Evolutionary conservation across 2,113 vertebrate genomes (phyloP).

Genomic region (Nibea albiflora): DNA sequence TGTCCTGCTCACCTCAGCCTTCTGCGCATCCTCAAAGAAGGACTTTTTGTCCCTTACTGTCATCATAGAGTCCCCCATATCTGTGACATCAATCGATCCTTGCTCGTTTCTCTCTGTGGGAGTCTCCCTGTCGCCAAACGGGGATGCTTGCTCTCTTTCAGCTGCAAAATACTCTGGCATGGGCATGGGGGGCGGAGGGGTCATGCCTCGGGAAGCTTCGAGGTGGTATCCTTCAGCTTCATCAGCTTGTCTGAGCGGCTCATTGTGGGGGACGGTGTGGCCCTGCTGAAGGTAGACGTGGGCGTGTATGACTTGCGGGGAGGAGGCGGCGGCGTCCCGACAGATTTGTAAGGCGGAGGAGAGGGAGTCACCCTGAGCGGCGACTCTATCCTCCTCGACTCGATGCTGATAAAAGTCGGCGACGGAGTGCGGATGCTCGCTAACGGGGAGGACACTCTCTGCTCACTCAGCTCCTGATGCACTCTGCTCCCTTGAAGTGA

Average conservation of each 20-base stretch:
- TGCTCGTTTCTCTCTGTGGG: slow-evolving; percentile 75
- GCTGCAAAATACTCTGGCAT: slow-evolving; percentile 68
- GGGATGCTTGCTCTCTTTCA: slow-evolving; percentile 83
- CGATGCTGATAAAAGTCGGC: slow-evolving; percentile 92
- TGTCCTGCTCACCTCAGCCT: slow-evolving; percentile 79
- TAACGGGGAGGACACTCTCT: slow-evolving; percentile 79
- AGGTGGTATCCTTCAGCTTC: slow-evolving; percentile 87
- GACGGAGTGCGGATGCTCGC: slow-evolving; percentile 88
- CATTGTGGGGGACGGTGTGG: slow-evolving; percentile 85
- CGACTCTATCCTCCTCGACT: slow-evolving; percentile 86
- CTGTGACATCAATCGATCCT: slow-evolving; percentile 67
- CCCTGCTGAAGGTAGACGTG: slow-evolving; percentile 67
- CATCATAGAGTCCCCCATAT: slow-evolving; percentile 81
- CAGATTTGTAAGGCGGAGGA: slow-evolving; percentile 80
- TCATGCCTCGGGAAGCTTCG: slow-evolving; percentile 82
- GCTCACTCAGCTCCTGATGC: slow-evolving; percentile 69
- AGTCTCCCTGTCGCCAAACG: slow-evolving; percentile 81
- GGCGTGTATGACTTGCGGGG: slow-evolving; percentile 77
- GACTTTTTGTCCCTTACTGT: slow-evolving; percentile 85
- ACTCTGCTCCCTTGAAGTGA: slow-evolving; percentile 69
- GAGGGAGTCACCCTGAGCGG: slow-evolving; percentile 81
- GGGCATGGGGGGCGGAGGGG: slow-evolving; percentile 69
- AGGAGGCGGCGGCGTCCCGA: slow-evolving; percentile 80
- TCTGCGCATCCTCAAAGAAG: slow-evolving; percentile 86
- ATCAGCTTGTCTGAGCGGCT: slow-evolving; percentile 88